Evolutionary conservation across 2,797 vertebrate genomes (phyloP), one percentile per base, ranked within the genome.

Genomic region (Tinamus major): DNA sequence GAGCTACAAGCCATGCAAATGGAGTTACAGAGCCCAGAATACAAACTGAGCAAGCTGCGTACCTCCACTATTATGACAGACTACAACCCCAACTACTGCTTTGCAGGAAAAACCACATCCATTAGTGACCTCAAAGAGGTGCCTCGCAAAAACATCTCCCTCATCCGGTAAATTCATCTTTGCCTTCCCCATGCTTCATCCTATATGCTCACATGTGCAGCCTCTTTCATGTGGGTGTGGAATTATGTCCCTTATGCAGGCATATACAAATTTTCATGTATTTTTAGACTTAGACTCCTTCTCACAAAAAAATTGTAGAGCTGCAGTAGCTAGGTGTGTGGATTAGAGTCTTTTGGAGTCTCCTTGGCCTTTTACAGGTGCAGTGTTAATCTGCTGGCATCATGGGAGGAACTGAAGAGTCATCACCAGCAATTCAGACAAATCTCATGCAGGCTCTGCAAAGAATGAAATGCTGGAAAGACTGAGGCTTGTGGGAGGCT

Each of bases 1-100:
- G 99, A 99, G 97, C 98, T 99, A 74, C 99, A 99, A 92, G 99
- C 99, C 79, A 99, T 99, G 93, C 99, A 99, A 97, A 98, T 99
- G 98, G 99, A 99, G 95, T 97, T 99, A 77, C 99, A 99, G 98
- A 99, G 99, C 96, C 99, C 99, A 0, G 99, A 99, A 92, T 99
- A 99, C 92, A 99, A 99, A 48, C 98, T 99, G 94, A 99, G 99
- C 97, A 99, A 99, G 95, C 98, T 99, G 87, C 98, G 99, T 4
- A 99, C 99, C 58, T 99, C 99, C 68, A 99, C 99, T 97, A 99
- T 99, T 97, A 99, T 99, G 99, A 99, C 99, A 0, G 99, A 99
- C 98, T 99, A 99, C 98, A 99, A 99, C 96, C 99, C 99, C 95
- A 99, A 99, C 98, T 99, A 99, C 98, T 99, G 99, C 98, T 99